These are phyloP conservation scores for Cepaea nemoralis DNA, from an alignment of 1,140 invertebrate genomes.

Conservation along the genomic window DNA sequence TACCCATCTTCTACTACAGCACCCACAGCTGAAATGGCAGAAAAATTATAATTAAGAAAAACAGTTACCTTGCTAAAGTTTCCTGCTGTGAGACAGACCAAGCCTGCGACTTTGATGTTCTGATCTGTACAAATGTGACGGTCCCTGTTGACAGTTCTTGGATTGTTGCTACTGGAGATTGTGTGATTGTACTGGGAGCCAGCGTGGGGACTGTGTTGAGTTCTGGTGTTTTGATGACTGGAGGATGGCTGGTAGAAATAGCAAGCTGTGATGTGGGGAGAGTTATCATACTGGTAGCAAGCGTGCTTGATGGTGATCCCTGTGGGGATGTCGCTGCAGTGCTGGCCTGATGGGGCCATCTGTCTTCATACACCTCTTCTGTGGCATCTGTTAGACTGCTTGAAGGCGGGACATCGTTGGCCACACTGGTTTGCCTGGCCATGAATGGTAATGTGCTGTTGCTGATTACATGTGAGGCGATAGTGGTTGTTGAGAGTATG, in stretches of 20 bases:
- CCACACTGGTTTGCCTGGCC: not conserved
- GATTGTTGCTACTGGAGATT: not conserved
- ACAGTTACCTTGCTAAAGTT: not conserved
- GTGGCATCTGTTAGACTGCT: not conserved
- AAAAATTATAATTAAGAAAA: too few relatives aligned
- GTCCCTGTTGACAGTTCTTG: not conserved
- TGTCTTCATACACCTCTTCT: not conserved
- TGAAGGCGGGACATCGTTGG: not conserved
- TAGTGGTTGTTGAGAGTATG: not conserved
- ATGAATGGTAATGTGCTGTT: not conserved
- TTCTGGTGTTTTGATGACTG: too few relatives aligned
- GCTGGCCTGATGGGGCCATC: not conserved
- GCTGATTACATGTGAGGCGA: not conserved
- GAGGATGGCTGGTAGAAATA: too few relatives aligned
- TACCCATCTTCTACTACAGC: too few relatives aligned
- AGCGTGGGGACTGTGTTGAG: too few relatives aligned
- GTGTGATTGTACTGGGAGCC: not conserved
- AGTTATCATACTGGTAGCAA: not conserved
- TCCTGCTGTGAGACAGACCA: not conserved
- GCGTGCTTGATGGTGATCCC: not conserved
- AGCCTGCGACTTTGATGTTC: not conserved
- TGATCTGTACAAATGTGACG: not conserved
- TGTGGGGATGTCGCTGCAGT: not conserved
- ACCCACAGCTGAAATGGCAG: too few relatives aligned
- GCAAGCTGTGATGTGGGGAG: not conserved